Base-by-base conservation (phyloP, 2,888 invertebrate species). In the Eupithecia inturbata region DNA sequence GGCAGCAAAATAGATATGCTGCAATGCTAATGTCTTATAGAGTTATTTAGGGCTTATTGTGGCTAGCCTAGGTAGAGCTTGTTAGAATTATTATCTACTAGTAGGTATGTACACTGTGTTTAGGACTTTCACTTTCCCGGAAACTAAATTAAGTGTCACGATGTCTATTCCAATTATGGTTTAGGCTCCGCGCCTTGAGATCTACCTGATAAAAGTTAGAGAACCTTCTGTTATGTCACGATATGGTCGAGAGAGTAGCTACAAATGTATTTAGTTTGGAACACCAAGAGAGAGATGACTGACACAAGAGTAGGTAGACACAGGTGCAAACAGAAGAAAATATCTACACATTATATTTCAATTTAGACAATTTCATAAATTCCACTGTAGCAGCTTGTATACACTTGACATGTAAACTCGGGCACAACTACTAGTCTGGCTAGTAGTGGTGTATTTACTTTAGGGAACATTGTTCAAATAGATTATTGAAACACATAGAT, bases 121-220 rank as follows among this genome's bases (percentile, higher is more conserved):
- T 0, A 1, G 39, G 22, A 36, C 22, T 66, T 66, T 36, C 66
- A 62, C 66, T 66, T 39, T 66, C 66, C 16, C 39, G 22, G 66
- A 63, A 73, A 75, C 75, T 70, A 72, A 74, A 74, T 68, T 63
- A 5, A 53, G 73, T 33, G n/a, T 76, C 76, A 75, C 78, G 78
- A 71, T 67, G 41, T 19, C n/a, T 64, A 62, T 31, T 62, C 62
- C 31, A 26, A 57, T 53, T 53, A 22, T 22, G 53, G 57, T 57
- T 57, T 57, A 26, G 22, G 57, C 4, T 26, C 57, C 53, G 53
- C 53, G 12, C 53, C 57, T 26, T 26, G 14, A 12, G 57, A 57
- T 57, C 57, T 57, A 57, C 4, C 26, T 26, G 57, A 57, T 57
- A 57, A 26, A 57, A 26, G 26, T 57, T 26, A 57, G 14, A 53